Evolutionary conservation across 2,888 invertebrate genomes (phyloP), one percentile per base, ranked within the genome.

Genomic region (Noctua janthina): DNA sequence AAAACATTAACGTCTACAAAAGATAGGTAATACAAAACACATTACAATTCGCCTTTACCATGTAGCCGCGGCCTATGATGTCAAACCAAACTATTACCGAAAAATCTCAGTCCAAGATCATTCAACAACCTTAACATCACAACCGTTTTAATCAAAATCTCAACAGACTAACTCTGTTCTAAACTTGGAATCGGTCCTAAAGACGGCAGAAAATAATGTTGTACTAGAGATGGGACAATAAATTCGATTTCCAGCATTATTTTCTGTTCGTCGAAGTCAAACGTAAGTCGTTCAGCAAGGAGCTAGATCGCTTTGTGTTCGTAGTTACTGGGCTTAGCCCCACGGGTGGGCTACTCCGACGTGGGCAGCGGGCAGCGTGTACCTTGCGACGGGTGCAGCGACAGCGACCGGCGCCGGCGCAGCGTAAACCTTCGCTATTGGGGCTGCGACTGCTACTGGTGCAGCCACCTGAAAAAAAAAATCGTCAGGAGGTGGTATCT

Each of bases 391-490:
- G 5, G 96, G 95, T 0, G 95, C 94, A 5, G 95, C 95, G 2
- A 95, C 93, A 0, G 96, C 95, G 11, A 96, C 94, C 4, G 83
- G 95, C 67, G 96, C 95, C 0, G 94, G 95, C 5, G 95, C 96
- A 17, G 94, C 89, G 75, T 88, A 85, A 5, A 95, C 94, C 39
- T 94, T 93, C 0, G 96, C 95, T 15, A 95, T 92, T 20, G 92
- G 95, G 74, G 95, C 95, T 3, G 93, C 94, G 4, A 94, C 93
- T 7, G 93, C 94, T 11, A 94, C 92, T 17, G 92, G 92, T 10
- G 92, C 91, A 66, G 88, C 91, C 73, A 87, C 89, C 88, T 81
- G 70, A 6, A 72, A 76, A 62, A 39, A 59, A 6, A 7, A 88
- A 54, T 15, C 3, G 5, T 84, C 10, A 68, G 17, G 8, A 35